Evolutionary conservation across 2,888 invertebrate genomes (phyloP), one percentile per base, ranked within the genome.

Genomic region (Scelioninae gen. 2): DNA sequence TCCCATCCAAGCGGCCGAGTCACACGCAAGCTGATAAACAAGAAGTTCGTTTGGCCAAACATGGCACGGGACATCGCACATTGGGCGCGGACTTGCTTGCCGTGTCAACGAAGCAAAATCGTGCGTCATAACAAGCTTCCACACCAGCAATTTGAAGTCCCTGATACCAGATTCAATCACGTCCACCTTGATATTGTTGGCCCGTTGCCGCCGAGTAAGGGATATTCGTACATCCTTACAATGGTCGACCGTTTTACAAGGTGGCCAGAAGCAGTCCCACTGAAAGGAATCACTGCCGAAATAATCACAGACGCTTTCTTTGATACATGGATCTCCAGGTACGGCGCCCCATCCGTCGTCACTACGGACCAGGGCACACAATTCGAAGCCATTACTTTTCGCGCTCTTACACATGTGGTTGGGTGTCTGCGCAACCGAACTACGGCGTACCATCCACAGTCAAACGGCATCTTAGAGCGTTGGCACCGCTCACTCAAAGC

Each of bases 101-200:
- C 31, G 1, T 55, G 55, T 4, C 41, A 41, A 3, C 33, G 50
- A 7, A 25, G 13, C 28, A 28, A 46, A 10, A 31, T 28, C 9
- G 16, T 1, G 0, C n/a, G 46, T 0, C 46, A 28, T 16, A 2
- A 0, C 15, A 46, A 16, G 11, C 15, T 11, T 1, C 28, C 22
- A 3, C 11, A n/a, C 10, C 1, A 31, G 1, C 10, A 28, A 11
- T 25, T 46, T 9, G 1, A 28, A n/a, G 46, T 31, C 2, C 46
- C 28, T 7, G 46, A 46, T 15, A n/a, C n/a, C 1, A 2, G 85
- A 16, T 86, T 87, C 74, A 69, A 78, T 2, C 85, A 86, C 64
- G 78, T 87, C 3, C 86, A 87, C 75, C 78, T 87, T 1, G 86
- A 88, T 75, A 76, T 88, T 4, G 81, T 88, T 0, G 86, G 86